Percentiles rank a stretch among this genome's conserved stretches.
Evolutionary conservation across 2,113 vertebrate genomes (phyloP).

Genomic region (Gallinago media): DNA sequence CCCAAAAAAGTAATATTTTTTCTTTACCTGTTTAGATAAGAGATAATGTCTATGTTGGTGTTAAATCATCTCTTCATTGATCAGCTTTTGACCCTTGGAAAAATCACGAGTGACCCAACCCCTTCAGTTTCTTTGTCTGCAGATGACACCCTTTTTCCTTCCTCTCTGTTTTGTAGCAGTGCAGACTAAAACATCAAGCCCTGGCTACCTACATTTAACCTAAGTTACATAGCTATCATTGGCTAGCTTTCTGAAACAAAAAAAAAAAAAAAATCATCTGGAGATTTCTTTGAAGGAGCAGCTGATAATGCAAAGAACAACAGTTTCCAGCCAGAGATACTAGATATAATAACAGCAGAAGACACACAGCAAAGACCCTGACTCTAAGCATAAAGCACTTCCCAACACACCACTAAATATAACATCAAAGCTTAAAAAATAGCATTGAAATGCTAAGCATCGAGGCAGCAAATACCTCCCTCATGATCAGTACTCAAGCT

Average conservation of each 20-base stretch:
- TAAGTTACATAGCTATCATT: neutral
- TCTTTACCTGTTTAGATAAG: neutral
- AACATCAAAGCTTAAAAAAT: constrained; percentile 5
- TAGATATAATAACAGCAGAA: neutral
- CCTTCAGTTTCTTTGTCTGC: neutral
- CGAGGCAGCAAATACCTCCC: neutral
- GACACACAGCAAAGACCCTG: neutral
- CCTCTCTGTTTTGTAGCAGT: neutral
- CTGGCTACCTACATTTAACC: neutral
- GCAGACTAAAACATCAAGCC: neutral
- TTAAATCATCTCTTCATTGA: neutral
- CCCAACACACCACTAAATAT: neutral
- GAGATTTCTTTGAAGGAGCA: neutral
- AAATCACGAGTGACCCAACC: neutral
- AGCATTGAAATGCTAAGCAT: neutral
- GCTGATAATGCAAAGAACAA: neutral
- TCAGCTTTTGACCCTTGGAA: neutral
- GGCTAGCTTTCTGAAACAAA: neutral
- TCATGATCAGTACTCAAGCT: neutral
- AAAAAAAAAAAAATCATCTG: neutral
- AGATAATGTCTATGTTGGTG: neutral
- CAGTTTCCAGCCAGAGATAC: neutral
- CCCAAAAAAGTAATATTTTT: neutral
- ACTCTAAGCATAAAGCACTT: neutral
- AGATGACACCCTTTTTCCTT: neutral